A percentile compares a stretch with the other conserved stretches of the same genome.
These are phyloP conservation scores for Amiota communis DNA, from an alignment of 2,888 invertebrate genomes.

Conservation along the genomic window DNA sequence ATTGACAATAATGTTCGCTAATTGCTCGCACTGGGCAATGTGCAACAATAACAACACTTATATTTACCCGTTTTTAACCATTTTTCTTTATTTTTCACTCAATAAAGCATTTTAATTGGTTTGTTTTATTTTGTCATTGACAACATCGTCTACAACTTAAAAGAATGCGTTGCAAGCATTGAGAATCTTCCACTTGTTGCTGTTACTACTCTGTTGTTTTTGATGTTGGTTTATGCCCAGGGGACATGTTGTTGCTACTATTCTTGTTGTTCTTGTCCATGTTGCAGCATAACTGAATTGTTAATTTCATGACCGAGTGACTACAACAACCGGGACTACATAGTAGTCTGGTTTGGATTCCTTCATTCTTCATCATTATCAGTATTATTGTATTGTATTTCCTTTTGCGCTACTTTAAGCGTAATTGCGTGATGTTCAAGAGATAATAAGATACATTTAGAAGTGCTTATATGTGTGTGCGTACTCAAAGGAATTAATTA, in stretches of 20 bases:
- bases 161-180: slow-evolving; percentile 12
- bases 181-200: slow-evolving; percentile 14
- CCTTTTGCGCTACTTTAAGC: slow-evolving; percentile 23
- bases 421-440: slow-evolving; percentile 20
- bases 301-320: slow-evolving; percentile 16
- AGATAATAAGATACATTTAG: slow-evolving; percentile 1
- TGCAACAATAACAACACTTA: not conserved
- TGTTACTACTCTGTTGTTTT: not conserved
- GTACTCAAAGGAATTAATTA: slow-evolving; percentile 7
- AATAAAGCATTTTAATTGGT: slow-evolving; percentile 26
- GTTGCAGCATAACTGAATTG: slow-evolving; percentile 24
- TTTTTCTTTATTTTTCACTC: slow-evolving; percentile 3
- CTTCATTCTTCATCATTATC: not conserved
- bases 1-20: slow-evolving; percentile 11
- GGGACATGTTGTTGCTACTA: slow-evolving; percentile 13
- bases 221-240: not conserved
- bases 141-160: not conserved
- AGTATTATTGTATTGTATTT: not conserved
- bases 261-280: slow-evolving; percentile 4
- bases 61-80: not conserved
- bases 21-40: slow-evolving; percentile 14
- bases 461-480: not conserved
- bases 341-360: slow-evolving; percentile 1
- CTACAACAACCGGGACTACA: not conserved
- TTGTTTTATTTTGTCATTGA: slow-evolving; percentile 11